Evolutionary conservation across 2,797 vertebrate genomes (phyloP).

Genomic region (Nasua narica): DNA sequence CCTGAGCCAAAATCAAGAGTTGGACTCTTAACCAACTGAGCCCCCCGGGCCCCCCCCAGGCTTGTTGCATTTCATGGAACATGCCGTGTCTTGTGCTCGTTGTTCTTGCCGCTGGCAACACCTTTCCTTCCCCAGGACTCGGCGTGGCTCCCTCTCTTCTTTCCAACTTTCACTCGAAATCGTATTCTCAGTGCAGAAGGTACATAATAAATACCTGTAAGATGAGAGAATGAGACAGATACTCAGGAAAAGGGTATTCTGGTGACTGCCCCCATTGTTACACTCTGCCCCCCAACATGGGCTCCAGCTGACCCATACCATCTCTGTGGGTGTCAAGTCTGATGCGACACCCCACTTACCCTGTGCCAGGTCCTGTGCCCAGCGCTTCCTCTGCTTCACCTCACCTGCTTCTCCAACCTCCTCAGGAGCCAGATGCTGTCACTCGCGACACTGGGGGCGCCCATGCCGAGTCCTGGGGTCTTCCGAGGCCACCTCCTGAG

Average conservation of each 20-base stretch:
- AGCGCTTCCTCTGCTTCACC: background rate
- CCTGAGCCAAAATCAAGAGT: background rate
- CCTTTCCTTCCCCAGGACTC: background rate
- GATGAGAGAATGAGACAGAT: background rate
- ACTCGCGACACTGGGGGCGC: accelerated
- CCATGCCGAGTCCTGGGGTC: background rate
- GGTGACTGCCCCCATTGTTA: background rate
- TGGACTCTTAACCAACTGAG: background rate
- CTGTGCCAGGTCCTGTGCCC: accelerated
- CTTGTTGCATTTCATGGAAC: background rate
- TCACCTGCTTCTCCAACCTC: background rate
- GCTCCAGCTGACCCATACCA: background rate
- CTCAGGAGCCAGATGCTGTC: background rate
- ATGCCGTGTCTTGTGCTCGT: accelerated
- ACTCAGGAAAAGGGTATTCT: background rate
- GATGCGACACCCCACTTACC: background rate
- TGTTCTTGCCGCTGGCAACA: background rate
- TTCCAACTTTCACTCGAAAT: background rate
- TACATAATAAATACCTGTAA: background rate
- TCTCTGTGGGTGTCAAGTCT: background rate
- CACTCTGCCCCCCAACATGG: background rate
- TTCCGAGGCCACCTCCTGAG: background rate
- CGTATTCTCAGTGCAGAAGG: background rate
- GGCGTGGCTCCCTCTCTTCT: background rate
- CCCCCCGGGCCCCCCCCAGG: background rate